These are phyloP conservation scores for Catocala sponsa DNA, from an alignment of 2,888 invertebrate species.

Conservation along the genomic window DNA sequence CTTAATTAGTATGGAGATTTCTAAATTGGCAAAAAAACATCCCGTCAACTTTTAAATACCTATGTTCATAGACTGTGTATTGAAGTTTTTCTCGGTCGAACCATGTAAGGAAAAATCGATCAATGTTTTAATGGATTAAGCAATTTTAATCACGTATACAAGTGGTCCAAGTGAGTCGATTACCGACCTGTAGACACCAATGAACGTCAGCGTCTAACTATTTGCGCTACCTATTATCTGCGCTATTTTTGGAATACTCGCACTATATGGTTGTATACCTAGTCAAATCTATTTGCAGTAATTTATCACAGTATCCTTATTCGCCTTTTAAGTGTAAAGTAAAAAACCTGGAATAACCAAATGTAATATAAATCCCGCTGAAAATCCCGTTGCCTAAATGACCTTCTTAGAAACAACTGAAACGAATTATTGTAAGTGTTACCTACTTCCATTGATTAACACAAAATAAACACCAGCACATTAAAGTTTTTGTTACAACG, in stretches of 20 bases:
- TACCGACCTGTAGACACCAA: neutral
- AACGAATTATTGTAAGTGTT: no score
- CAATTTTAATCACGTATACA: constrained; percentile 28
- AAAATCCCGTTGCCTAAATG: no score
- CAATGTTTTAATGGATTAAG: constrained; percentile 22
- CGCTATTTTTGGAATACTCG: constrained; percentile 8
- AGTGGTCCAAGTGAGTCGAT: constrained; percentile 3
- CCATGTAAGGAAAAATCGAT: constrained; percentile 40
- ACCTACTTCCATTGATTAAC: neutral
- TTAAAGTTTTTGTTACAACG: constrained; percentile 9
- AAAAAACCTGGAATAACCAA: neutral
- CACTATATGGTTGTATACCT: neutral
- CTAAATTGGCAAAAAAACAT: constrained; percentile 26
- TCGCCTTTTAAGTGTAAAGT: neutral
- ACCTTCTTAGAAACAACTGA: no score
- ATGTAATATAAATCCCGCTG: no score
- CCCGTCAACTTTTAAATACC: constrained; percentile 19
- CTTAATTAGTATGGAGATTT: constrained; percentile 23
- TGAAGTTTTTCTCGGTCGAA: constrained; percentile 35
- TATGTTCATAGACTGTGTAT: constrained; percentile 15
- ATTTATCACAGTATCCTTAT: neutral
- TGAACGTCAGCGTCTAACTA: constrained; percentile 5
- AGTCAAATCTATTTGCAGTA: neutral
- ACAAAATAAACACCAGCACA: neutral
- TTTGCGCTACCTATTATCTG: neutral